A percentile compares a stretch with the other conserved stretches of the same genome.
Evolutionary conservation across 2,888 invertebrate genomes (phyloP).

Genomic region (Tetheella fluctuosa): DNA sequence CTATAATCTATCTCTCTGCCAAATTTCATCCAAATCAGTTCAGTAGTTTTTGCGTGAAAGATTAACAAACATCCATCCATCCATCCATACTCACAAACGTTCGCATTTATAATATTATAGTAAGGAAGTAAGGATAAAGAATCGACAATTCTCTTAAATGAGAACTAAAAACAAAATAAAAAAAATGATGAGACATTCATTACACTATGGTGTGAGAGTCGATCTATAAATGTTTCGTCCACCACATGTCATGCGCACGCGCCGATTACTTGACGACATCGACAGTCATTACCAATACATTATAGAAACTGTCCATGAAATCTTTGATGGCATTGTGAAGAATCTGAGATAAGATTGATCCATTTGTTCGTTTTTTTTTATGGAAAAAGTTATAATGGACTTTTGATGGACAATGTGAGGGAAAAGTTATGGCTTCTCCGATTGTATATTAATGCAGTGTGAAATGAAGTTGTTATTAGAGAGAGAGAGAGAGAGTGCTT

Average conservation of each 20-base stretch:
- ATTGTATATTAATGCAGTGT: constrained; percentile 3
- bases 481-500: background rate
- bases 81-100: no score
- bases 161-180: no score
- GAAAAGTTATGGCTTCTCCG: background rate
- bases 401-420: background rate
- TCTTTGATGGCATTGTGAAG: constrained; percentile 10
- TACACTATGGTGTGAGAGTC: background rate
- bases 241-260: background rate
- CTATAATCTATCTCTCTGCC: no score
- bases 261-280: background rate
- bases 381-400: constrained; percentile 2
- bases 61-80: no score
- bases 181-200: no score
- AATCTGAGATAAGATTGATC: background rate
- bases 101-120: no score
- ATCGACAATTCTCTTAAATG: no score
- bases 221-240: background rate
- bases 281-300: constrained; percentile 3
- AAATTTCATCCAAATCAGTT: no score
- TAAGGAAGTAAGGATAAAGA: no score
- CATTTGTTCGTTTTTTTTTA: background rate
- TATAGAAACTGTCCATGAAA: background rate
- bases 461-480: background rate
- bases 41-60: no score